Evolutionary conservation across 2,888 invertebrate species (phyloP).

Genomic region (Dicycla oo): DNA sequence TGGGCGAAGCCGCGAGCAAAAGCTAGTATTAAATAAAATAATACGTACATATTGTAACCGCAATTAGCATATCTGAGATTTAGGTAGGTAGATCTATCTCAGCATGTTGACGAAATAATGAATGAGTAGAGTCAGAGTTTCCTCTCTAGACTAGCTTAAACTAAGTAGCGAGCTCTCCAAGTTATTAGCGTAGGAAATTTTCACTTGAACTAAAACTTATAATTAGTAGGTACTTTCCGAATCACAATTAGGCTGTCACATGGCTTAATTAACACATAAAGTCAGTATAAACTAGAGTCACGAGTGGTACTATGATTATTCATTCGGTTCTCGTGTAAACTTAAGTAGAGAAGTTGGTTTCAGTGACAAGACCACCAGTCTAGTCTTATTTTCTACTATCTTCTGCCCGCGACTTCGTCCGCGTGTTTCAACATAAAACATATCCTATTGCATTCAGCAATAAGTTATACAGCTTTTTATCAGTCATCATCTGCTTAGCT

Average conservation of each 20-base stretch:
- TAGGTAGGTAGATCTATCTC: too few relatives aligned
- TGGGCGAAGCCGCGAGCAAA: neutral
- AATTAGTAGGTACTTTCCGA: slow-evolving; percentile 37
- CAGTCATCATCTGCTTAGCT: too few relatives aligned
- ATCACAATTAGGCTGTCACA: slow-evolving; percentile 39
- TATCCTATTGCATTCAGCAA: too few relatives aligned
- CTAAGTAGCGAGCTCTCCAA: slow-evolving; percentile 4
- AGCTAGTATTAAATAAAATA: neutral
- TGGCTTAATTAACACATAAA: slow-evolving; percentile 36
- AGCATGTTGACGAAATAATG: neutral
- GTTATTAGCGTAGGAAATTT: slow-evolving; percentile 9
- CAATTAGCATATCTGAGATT: neutral
- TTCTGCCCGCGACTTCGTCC: neutral
- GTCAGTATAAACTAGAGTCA: slow-evolving; percentile 17
- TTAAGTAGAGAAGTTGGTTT: neutral
- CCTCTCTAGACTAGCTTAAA: neutral
- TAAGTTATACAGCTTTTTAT: too few relatives aligned
- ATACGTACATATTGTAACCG: too few relatives aligned
- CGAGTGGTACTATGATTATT: neutral
- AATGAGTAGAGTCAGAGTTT: neutral
- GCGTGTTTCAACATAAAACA: neutral
- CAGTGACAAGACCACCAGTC: too few relatives aligned
- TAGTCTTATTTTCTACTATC: too few relatives aligned
- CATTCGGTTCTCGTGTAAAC: neutral
- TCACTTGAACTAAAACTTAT: slow-evolving; percentile 30